A percentile compares a stretch with the other conserved stretches of the same genome.
Evolutionary conservation across 2,113 vertebrate species (phyloP).

Genomic region (Haliaeetus leucogaster): DNA sequence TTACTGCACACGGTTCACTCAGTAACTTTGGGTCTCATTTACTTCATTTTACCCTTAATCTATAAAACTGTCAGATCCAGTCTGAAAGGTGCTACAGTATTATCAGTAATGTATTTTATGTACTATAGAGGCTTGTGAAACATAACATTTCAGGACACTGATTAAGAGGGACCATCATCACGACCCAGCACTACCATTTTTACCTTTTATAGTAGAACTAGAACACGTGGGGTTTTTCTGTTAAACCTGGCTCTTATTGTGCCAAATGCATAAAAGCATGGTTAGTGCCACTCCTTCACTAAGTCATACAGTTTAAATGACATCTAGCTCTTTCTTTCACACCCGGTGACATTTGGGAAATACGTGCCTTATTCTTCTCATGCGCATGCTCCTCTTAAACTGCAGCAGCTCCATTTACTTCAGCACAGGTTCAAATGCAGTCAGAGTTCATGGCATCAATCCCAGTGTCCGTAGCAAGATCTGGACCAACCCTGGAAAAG

Average conservation of each 20-base stretch:
- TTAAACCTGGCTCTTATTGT: not conserved
- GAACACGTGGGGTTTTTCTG: not conserved
- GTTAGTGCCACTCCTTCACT: not conserved
- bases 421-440: not conserved
- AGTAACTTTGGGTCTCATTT: not conserved
- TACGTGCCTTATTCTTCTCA: accelerated
- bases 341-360: not conserved
- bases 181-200: accelerated
- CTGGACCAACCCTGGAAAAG: not conserved
- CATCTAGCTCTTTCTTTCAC: not conserved
- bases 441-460: not conserved
- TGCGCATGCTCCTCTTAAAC: not conserved
- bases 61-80: not conserved
- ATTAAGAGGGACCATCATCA: not conserved
- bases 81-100: not conserved
- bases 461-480: not conserved
- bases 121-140: not conserved
- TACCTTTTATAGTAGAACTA: not conserved
- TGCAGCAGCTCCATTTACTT: not conserved
- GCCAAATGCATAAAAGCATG: not conserved
- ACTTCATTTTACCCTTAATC: not conserved
- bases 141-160: not conserved
- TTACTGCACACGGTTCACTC: not conserved
- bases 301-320: not conserved
- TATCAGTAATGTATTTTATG: not conserved